phyloP scores from a whole-genome alignment of 2,888 invertebrate genomes.

The Dasypolia templi region DNA sequence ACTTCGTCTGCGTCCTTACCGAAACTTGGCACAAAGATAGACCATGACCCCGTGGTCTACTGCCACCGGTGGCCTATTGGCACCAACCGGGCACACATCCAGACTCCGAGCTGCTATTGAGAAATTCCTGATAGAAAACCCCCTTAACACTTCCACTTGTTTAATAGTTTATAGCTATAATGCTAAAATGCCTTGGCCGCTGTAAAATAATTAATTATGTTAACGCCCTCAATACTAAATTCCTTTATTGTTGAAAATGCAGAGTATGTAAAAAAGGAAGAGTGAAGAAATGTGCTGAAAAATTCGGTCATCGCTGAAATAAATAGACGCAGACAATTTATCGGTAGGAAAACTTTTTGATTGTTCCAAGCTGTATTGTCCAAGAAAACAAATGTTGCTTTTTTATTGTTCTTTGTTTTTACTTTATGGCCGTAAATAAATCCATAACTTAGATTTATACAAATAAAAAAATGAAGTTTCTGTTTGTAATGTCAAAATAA shows the following conservation, averaged over 20 bases:
- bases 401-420: neutral
- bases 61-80: too few relatives aligned
- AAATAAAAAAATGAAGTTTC: too few relatives aligned
- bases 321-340: slow-evolving; percentile 50
- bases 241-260: slow-evolving; percentile 28
- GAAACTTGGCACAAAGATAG: too few relatives aligned
- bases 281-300: slow-evolving; percentile 21
- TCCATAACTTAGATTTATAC: neutral
- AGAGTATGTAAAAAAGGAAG: slow-evolving; percentile 7
- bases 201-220: slow-evolving; percentile 9
- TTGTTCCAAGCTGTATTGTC: slow-evolving; percentile 24
- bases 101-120: too few relatives aligned
- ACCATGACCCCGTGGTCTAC: too few relatives aligned
- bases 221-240: slow-evolving; percentile 1
- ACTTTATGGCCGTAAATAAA: neutral
- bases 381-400: slow-evolving; percentile 4
- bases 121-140: neutral
- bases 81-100: too few relatives aligned
- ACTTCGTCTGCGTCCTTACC: too few relatives aligned
- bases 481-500: too few relatives aligned
- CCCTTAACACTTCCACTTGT: neutral
- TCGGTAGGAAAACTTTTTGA: slow-evolving; percentile 22
- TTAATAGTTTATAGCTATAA: neutral
- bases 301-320: slow-evolving; percentile 39
- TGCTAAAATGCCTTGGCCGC: neutral